Percentiles rank a stretch among this genome's conserved stretches.
Conservation (phyloP, 2,888 invertebrate species). For the Biston betularia region DNA sequence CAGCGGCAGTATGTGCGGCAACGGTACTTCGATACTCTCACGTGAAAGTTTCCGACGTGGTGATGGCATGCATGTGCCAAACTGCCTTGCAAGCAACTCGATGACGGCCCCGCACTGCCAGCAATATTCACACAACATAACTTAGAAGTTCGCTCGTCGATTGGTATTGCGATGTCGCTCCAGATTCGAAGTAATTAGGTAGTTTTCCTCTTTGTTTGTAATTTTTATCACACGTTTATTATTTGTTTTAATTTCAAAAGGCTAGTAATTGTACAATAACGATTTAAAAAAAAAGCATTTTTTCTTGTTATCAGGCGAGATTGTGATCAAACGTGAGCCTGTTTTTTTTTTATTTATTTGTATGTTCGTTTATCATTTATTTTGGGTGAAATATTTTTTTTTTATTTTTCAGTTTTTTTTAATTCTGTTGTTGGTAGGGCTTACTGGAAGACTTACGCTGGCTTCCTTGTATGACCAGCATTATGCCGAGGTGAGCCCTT, state of each 20-base stretch:
- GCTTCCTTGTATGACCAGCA: no score
- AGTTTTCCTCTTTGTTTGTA: conserved; percentile 12
- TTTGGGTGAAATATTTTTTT: no score
- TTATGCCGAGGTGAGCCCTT: no score
- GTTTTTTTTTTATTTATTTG: no score
- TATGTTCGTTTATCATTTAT: no score
- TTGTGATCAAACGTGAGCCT: no score
- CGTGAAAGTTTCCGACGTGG: conserved; percentile 54
- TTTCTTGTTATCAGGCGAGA: no score
- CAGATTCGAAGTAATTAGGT: conserved; percentile 24
- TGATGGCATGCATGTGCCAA: conserved; percentile 55
- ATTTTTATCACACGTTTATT: conserved; percentile 36
- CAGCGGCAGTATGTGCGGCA: conserved; percentile 38
- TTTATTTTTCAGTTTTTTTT: no score
- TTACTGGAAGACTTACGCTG: no score
- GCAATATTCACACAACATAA: conserved; percentile 40
- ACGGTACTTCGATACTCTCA: conserved; percentile 49
- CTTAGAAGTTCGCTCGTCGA: conserved; percentile 33
- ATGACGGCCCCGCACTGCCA: conserved; percentile 28
- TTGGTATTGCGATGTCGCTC: conserved; percentile 27
- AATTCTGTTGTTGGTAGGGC: no score
- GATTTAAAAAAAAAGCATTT: no score
- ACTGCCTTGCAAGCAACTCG: conserved; percentile 44
- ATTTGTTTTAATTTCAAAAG: conserved; percentile 25
- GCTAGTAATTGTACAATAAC: no score